Base-by-base conservation (phyloP, 2,797 vertebrate genomes). In the Prionace glauca region DNA sequence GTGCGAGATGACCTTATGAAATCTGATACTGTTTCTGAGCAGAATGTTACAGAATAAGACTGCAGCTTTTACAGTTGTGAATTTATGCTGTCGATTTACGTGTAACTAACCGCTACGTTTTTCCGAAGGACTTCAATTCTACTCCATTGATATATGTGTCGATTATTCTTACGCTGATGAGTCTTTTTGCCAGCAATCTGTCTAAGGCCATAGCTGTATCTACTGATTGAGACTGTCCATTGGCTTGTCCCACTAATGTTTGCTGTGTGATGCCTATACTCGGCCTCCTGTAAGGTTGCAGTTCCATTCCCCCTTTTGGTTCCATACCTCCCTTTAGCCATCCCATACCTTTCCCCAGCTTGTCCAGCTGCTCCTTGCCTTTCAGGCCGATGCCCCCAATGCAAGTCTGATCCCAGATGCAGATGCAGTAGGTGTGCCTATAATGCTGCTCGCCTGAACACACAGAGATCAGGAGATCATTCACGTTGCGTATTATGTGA, bases 1-100 rank as follows among this genome's bases (percentile, higher is more conserved):
- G 92, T 72, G 69, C 12, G 56, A 11, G 26, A 72, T 94, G 92
- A 94, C 92, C 92, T 77, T 95, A 74, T 94, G 67, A 74, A 74
- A 94, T 94, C 93, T 9, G 71, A 77, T 95, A n/a, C 29, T 32
- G 45, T 45, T 95, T 50, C 26, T 60, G 93, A 95, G 45, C 93
- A 95, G 50, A 74, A 29, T 77, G 9, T 32, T 18, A 56, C n/a
- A 77, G 16, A 56, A 95, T 14, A n/a, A 91, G 18, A 74, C 26
- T 3, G 16, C 36, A 8, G 29, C 9, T 56, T 45, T 94, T 74
- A 56, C 69, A 56, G 16, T 22, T 95, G 93, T 29, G 69, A 50
- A 50, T 24, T 74, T 77, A 60, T 95, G 45, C 29, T 77, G 45
- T 72, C 56, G 45, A 45, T 95, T n/a, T n/a, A 50, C 56, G 29